Conservation (phyloP, 2,113 vertebrate species). For the Thalassoma bifasciatum region DNA sequence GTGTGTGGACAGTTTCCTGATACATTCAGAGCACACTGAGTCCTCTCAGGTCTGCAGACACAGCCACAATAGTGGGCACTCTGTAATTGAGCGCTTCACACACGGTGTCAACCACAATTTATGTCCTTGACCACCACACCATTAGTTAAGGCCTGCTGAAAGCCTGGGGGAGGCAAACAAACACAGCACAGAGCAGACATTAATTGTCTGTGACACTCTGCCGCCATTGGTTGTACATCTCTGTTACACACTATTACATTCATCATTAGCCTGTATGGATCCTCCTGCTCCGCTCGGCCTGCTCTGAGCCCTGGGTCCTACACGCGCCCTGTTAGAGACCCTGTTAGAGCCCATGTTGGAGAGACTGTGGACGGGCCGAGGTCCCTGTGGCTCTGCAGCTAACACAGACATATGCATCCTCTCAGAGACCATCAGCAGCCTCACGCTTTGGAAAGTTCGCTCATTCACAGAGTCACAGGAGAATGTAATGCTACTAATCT, state of each 20-base stretch:
- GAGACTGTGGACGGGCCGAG: slow-evolving; percentile 10
- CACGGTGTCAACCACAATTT: slow-evolving; percentile 84
- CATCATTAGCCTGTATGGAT: slow-evolving; percentile 81
- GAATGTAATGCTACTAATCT: not conserved
- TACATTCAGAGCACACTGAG: slow-evolving; percentile 11
- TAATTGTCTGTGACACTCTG: slow-evolving; percentile 86
- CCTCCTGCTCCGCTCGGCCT: slow-evolving; percentile 34
- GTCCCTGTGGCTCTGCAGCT: slow-evolving; percentile 27
- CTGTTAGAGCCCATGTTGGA: not conserved
- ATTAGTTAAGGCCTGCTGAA: slow-evolving; percentile 86
- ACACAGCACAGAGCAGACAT: slow-evolving; percentile 77
- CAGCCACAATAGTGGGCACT: slow-evolving; percentile 75
- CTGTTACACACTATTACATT: slow-evolving; percentile 87
- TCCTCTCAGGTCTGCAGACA: slow-evolving; percentile 24
- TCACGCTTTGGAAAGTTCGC: not conserved
- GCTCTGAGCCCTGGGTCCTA: slow-evolving; percentile 54
- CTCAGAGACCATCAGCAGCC: slow-evolving; percentile 23
- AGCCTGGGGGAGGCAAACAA: slow-evolving; percentile 79
- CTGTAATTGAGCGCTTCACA: slow-evolving; percentile 84
- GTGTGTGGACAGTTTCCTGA: not conserved
- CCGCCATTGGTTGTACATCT: slow-evolving; percentile 85
- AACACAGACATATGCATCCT: slow-evolving; percentile 28
- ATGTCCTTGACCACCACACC: slow-evolving; percentile 81
- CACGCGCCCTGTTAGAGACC: slow-evolving; percentile 19
- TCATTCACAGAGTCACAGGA: not conserved